Evolutionary conservation across 2,113 vertebrate species (phyloP).

Genomic region (Synodontis membranacea): DNA sequence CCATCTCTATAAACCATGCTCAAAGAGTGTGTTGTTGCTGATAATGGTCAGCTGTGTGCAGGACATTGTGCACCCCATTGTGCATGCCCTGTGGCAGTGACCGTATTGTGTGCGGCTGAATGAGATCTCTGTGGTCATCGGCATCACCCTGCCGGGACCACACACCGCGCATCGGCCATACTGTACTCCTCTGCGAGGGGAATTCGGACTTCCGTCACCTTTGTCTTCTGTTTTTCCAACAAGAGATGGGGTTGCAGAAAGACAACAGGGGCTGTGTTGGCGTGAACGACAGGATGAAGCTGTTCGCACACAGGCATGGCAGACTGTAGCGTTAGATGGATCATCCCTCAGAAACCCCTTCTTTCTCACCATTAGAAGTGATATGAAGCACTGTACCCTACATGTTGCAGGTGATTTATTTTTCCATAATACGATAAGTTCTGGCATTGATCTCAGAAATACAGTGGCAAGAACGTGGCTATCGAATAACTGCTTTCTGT

Average conservation of each 20-base stretch:
- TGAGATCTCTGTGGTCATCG: conserved; percentile 55
- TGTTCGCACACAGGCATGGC: conserved; percentile 54
- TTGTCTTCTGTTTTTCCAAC: conserved; percentile 75
- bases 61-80: conserved; percentile 42
- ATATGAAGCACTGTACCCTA: not conserved
- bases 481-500: conserved; percentile 13
- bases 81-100: conserved; percentile 42
- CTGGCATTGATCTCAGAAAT: not conserved
- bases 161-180: conserved; percentile 49
- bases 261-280: conserved; percentile 73
- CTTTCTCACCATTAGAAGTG: not conserved
- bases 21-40: conserved; percentile 51
- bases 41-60: conserved; percentile 51
- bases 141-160: conserved; percentile 40
- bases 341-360: conserved; percentile 5
- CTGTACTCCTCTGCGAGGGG: conserved; percentile 53
- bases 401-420: not conserved
- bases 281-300: conserved; percentile 66
- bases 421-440: not conserved
- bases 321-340: conserved; percentile 39
- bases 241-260: conserved; percentile 58
- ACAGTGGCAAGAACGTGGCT: not conserved
- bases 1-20: conserved; percentile 45
- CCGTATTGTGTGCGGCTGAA: conserved; percentile 55
- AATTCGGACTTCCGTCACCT: conserved; percentile 57